Percentiles rank a stretch among this genome's conserved stretches.
These are phyloP conservation scores for Heliconius ethilla DNA, from an alignment of 2,888 invertebrate species.

Conservation along the genomic window DNA sequence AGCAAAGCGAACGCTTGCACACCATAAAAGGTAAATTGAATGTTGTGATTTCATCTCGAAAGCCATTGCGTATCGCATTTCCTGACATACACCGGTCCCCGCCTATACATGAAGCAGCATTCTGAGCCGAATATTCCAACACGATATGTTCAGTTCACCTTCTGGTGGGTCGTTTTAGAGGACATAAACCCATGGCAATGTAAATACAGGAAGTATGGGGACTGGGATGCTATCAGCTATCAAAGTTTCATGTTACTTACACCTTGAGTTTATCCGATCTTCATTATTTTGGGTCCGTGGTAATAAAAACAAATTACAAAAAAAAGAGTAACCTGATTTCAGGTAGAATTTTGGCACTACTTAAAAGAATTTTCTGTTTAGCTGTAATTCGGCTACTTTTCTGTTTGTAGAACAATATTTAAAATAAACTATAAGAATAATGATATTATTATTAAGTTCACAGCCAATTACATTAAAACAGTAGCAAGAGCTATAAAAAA, in stretches of 20 bases:
- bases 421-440: no score
- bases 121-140: background rate
- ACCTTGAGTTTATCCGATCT: background rate
- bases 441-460: background rate
- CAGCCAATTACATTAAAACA: background rate
- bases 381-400: no score
- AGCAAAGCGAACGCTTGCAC: slow-evolving; percentile 21
- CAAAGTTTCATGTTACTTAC: slow-evolving; percentile 16
- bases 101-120: background rate
- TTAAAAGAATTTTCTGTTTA: no score
- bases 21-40: slow-evolving; percentile 36
- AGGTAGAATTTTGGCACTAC: no score
- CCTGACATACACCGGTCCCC: slow-evolving; percentile 35
- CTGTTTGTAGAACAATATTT: no score
- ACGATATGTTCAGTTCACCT: background rate
- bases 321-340: background rate
- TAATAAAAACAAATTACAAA: background rate
- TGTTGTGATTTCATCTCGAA: slow-evolving; percentile 51
- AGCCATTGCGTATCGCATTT: slow-evolving; percentile 54
- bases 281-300: background rate
- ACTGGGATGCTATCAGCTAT: slow-evolving; percentile 3
- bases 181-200: background rate
- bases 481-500: no score
- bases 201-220: slow-evolving; percentile 16
- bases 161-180: slow-evolving; percentile 4